phyloP scores from a whole-genome alignment of 2,797 vertebrate species.

The Lacerta bilineata region DNA sequence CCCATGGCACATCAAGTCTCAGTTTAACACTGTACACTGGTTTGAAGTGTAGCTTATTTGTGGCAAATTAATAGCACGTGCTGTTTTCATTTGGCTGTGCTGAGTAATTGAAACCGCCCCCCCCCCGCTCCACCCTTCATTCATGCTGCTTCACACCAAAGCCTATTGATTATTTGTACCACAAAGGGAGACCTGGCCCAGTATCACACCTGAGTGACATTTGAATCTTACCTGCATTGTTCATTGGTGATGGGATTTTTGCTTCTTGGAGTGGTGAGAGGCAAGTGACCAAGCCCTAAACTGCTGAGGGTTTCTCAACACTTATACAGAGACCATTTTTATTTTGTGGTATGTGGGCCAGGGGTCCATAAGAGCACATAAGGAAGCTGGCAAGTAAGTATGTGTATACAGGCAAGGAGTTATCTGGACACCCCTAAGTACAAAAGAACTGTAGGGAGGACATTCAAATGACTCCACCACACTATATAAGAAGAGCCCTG shows the following conservation, averaged over 20 bases:
- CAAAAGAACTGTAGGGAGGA: neutral
- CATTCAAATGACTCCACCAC: too few species aligned
- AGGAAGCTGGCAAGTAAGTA: neutral
- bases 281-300: neutral
- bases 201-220: constrained; percentile 29
- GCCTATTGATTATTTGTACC: constrained; percentile 35
- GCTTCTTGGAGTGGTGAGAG: neutral
- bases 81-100: constrained; percentile 68
- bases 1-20: constrained; percentile 49
- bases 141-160: constrained; percentile 46
- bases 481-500: too few species aligned
- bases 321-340: neutral
- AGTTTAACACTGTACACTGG: constrained; percentile 59
- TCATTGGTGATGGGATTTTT: neutral
- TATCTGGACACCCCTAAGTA: neutral
- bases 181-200: constrained; percentile 25
- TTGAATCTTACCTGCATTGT: neutral
- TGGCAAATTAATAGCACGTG: constrained; percentile 70
- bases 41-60: constrained; percentile 68
- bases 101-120: constrained; percentile 56
- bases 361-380: neutral
- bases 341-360: neutral
- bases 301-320: neutral
- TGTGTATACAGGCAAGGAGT: neutral
- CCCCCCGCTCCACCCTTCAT: constrained; percentile 63